These are phyloP conservation scores for Aleiodes leptofemur DNA, from an alignment of 2,888 invertebrate genomes.

Conservation along the genomic window DNA sequence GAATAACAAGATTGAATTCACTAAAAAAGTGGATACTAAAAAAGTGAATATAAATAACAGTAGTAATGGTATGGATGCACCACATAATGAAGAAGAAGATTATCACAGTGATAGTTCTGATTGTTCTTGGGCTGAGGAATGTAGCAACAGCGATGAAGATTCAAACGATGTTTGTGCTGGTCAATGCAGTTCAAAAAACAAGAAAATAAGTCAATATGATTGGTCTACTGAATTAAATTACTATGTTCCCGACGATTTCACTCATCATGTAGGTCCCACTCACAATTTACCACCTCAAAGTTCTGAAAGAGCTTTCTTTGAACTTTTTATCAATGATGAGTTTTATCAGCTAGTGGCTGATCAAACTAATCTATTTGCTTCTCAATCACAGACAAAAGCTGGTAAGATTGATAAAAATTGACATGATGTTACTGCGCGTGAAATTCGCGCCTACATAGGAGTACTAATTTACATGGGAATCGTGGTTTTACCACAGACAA, in stretches of 20 bases:
- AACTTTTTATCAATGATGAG: not conserved
- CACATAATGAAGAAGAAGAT: not conserved
- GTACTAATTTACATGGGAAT: not conserved
- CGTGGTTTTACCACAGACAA: not conserved
- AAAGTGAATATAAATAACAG: too few relatives aligned
- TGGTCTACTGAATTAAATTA: not conserved
- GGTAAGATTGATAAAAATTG: not conserved
- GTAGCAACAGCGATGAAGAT: not conserved
- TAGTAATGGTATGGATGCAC: too few relatives aligned
- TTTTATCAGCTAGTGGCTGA: not conserved
- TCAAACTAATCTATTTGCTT: not conserved
- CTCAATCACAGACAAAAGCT: not conserved
- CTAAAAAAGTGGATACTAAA: too few relatives aligned
- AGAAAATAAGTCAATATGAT: not conserved
- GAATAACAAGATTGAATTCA: too few relatives aligned
- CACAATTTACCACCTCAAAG: too few relatives aligned
- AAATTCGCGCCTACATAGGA: not conserved
- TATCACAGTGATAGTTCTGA: slow-evolving; percentile 2
- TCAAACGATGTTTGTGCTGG: not conserved
- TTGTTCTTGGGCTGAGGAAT: not conserved
- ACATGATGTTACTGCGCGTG: not conserved
- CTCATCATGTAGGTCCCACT: too few relatives aligned
- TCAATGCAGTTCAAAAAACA: not conserved
- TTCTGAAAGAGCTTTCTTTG: too few relatives aligned
- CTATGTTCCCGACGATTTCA: not conserved